Conservation (phyloP, 1,140 invertebrate genomes). For the Ylistrum balloti region DNA sequence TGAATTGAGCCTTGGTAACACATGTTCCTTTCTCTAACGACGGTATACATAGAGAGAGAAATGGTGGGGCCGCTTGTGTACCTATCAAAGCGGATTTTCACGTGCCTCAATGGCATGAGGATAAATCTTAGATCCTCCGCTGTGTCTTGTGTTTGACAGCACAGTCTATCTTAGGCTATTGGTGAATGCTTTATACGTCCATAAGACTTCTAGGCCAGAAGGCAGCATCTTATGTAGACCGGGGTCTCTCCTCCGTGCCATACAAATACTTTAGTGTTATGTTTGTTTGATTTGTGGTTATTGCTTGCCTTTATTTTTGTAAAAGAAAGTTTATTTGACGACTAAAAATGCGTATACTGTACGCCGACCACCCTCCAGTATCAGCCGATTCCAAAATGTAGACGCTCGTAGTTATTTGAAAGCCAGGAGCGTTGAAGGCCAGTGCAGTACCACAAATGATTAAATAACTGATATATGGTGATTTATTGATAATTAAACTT, state of each 20-base stretch:
- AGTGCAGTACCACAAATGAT: neutral
- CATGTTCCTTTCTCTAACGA: slow-evolving; percentile 23
- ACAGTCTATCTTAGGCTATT: slow-evolving; percentile 8
- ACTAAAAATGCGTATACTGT: neutral
- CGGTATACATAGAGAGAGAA: neutral
- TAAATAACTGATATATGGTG: neutral
- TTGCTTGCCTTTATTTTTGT: slow-evolving; percentile 25
- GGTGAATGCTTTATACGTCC: neutral
- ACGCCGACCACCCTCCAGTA: neutral
- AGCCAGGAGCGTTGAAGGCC: neutral
- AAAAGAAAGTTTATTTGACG: slow-evolving; percentile 40
- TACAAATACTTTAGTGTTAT: neutral
- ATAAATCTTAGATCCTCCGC: slow-evolving; percentile 16
- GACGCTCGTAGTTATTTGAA: neutral
- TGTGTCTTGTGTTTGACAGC: slow-evolving; percentile 18
- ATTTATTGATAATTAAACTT: no score
- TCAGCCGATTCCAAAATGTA: neutral
- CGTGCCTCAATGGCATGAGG: slow-evolving; percentile 13
- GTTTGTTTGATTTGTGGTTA: neutral
- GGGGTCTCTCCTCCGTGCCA: neutral
- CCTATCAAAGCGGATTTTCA: slow-evolving; percentile 38
- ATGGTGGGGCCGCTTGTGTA: slow-evolving; percentile 29
- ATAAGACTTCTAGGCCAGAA: neutral
- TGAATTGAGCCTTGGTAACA: slow-evolving; percentile 32
- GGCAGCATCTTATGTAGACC: neutral